Conservation (phyloP, 53 echinoderm and acorn worm species). For the Temnopleurus reevesii region DNA sequence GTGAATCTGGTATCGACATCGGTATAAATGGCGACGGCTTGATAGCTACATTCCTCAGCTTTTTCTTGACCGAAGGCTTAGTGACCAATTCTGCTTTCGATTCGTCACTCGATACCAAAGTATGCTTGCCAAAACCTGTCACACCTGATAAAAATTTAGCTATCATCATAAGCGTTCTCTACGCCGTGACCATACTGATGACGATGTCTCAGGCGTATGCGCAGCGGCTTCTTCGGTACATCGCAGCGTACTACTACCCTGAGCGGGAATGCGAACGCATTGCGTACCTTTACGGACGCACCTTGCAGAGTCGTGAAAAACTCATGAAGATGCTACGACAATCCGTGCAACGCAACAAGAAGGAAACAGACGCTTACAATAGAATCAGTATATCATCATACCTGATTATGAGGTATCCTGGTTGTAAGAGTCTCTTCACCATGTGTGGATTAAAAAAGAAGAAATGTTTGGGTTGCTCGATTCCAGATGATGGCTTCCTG, state of each 20-base stretch:
- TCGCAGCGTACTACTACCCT: slow-evolving; percentile 90
- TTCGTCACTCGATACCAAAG: slow-evolving; percentile 67
- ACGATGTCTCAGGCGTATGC: slow-evolving; percentile 89
- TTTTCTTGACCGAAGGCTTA: slow-evolving; percentile 77
- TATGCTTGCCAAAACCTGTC: slow-evolving; percentile 73
- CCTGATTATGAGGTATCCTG: slow-evolving; percentile 63
- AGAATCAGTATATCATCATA: slow-evolving; percentile 78
- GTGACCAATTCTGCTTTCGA: slow-evolving; percentile 70
- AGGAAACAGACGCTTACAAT: slow-evolving; percentile 64
- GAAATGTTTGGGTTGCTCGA: slow-evolving; percentile 73
- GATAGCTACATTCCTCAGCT: slow-evolving; percentile 63
- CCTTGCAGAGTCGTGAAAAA: slow-evolving; percentile 74
- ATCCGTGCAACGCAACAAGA: slow-evolving; percentile 69
- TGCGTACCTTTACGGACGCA: slow-evolving; percentile 75
- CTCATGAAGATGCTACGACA: slow-evolving; percentile 72
- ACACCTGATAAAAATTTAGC: slow-evolving; percentile 63
- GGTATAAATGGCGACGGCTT: slow-evolving; percentile 71
- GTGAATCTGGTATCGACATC: slow-evolving; percentile 68
- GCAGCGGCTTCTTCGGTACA: slow-evolving; percentile 72
- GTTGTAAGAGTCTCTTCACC: slow-evolving; percentile 68
- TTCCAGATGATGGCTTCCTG: slow-evolving; percentile 67
- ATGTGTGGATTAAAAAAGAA: slow-evolving; percentile 62
- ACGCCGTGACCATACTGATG: slow-evolving; percentile 73
- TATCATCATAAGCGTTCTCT: slow-evolving; percentile 74
- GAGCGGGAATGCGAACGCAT: slow-evolving; percentile 83